Percentiles rank a stretch among this genome's conserved stretches.
Conservation (phyloP, 2,797 vertebrate genomes). For the Anolis apletophallus region DNA sequence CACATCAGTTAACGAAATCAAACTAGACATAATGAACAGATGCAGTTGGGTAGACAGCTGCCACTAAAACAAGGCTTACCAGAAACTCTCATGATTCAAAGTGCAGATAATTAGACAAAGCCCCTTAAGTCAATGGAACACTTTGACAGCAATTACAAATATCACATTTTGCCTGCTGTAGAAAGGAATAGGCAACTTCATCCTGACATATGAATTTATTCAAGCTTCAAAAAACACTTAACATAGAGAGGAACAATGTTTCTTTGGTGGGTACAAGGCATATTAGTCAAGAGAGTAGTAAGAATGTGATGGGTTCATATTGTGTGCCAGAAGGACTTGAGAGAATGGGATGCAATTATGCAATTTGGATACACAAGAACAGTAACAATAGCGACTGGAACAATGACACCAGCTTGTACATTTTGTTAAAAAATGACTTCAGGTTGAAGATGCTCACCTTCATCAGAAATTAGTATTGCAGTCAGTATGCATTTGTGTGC, state of each 20-base stretch:
- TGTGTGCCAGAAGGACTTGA: not conserved
- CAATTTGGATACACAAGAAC: not conserved
- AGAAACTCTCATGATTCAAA: constrained; percentile 57
- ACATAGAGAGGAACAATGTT: not conserved
- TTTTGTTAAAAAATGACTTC: not conserved
- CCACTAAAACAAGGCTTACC: constrained; percentile 41
- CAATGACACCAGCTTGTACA: not conserved
- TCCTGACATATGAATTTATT: not conserved
- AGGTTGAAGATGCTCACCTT: not conserved
- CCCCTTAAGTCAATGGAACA: constrained; percentile 55
- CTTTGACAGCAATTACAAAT: constrained; percentile 11
- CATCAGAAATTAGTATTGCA: not conserved
- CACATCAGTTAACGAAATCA: constrained; percentile 64
- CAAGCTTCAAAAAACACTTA: constrained; percentile 4
- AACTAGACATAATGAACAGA: constrained; percentile 63
- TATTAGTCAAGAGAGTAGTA: not conserved
- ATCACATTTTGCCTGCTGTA: fast-evolving
- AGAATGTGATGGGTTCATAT: not conserved
- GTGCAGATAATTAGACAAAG: constrained; percentile 52
- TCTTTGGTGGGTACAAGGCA: not conserved
- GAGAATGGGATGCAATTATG: not conserved
- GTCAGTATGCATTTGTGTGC: not conserved
- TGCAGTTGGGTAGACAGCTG: constrained; percentile 59
- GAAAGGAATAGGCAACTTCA: not conserved
- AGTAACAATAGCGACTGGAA: too few relatives aligned